Evolutionary conservation across 2,888 invertebrate species (phyloP).

Genomic region (Pocota personata): DNA sequence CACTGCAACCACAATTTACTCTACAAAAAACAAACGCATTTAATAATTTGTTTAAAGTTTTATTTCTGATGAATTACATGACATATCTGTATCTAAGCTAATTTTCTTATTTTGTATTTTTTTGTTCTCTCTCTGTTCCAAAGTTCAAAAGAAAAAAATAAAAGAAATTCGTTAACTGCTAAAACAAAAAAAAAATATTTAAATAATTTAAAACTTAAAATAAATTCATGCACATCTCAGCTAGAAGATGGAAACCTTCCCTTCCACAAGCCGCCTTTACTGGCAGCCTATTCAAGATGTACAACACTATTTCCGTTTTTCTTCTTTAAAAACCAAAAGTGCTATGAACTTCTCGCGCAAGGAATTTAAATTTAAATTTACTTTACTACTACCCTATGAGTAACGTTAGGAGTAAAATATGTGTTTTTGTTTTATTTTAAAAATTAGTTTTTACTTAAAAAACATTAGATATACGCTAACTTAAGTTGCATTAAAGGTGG

Average conservation of each 20-base stretch:
- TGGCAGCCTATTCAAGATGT: neutral
- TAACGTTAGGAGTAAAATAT: neutral
- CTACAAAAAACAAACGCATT: neutral
- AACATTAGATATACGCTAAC: conserved; percentile 12
- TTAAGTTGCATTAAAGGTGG: conserved; percentile 8
- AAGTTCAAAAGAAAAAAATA: neutral
- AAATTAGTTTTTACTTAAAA: neutral
- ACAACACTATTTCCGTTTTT: neutral
- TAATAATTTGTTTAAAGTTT: neutral
- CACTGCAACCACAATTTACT: too few relatives aligned
- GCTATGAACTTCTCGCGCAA: neutral
- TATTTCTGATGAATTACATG: conserved; percentile 38
- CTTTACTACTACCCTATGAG: conserved; percentile 17
- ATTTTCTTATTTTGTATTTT: too few relatives aligned
- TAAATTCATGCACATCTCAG: neutral
- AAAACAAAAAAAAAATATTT: neutral
- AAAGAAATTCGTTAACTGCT: neutral
- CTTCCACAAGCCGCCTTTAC: neutral
- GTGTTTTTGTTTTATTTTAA: neutral
- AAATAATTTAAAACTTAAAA: conserved; percentile 44
- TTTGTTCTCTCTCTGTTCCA: neutral
- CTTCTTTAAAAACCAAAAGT: neutral
- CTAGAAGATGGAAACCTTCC: neutral
- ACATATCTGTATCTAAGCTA: conserved; percentile 4
- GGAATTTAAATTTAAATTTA: neutral